phyloP scores from a whole-genome alignment of 1,140 invertebrate species.

The Ceratina japonica region DNA sequence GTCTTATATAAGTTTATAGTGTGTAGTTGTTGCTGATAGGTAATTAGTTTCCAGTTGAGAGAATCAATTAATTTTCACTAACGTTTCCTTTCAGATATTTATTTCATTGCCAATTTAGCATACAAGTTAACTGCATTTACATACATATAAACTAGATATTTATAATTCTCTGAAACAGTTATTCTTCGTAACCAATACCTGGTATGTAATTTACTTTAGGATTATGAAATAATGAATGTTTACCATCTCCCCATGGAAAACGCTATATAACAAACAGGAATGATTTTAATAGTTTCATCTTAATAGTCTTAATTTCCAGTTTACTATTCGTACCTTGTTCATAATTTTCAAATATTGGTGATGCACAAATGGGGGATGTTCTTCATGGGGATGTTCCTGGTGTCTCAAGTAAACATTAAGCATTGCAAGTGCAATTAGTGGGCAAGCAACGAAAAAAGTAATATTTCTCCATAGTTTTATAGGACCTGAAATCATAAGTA shows the following conservation, averaged over 20 bases:
- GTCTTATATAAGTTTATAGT: background rate
- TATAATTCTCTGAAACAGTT: background rate
- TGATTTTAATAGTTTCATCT: background rate
- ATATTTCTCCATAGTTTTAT: slow-evolving; percentile 45
- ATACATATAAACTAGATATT: slow-evolving; percentile 4
- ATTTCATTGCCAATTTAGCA: background rate
- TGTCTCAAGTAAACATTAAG: slow-evolving; percentile 46
- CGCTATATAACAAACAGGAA: slow-evolving; percentile 22
- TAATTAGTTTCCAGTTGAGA: background rate
- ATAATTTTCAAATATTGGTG: slow-evolving; percentile 54
- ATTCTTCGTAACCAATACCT: slow-evolving; percentile 53
- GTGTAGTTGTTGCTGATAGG: no score
- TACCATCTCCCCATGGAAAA: slow-evolving; percentile 84
- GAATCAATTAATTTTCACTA: background rate
- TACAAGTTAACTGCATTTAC: slow-evolving; percentile 16
- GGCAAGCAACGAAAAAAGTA: slow-evolving; percentile 39
- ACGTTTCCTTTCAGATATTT: slow-evolving; percentile 44
- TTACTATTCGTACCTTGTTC: slow-evolving; percentile 50
- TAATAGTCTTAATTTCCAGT: background rate
- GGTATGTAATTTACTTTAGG: slow-evolving; percentile 79
- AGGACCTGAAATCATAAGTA: slow-evolving; percentile 28
- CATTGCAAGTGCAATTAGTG: slow-evolving; percentile 25
- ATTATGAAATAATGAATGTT: slow-evolving; percentile 82
- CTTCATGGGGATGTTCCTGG: background rate
- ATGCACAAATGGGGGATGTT: background rate